Conservation (phyloP, 2,888 invertebrate genomes). For the Nephrotoma flavescens region DNA sequence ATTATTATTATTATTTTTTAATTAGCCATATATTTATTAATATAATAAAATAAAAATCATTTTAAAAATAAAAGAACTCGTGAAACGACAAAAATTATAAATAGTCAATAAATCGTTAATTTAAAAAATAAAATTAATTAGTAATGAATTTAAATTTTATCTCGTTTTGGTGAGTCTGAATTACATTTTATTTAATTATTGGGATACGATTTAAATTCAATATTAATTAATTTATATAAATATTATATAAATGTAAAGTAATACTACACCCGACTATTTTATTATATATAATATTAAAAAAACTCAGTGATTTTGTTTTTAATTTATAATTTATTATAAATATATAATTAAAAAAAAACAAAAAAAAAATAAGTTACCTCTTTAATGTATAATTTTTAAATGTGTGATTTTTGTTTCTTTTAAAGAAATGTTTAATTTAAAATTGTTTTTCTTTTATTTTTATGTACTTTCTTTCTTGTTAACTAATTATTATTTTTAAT, state of each 20-base stretch:
- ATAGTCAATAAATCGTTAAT: not conserved
- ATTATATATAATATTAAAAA: not conserved
- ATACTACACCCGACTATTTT: not conserved
- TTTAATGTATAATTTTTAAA: constrained; percentile 3
- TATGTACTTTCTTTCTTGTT: not conserved
- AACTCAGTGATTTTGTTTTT: constrained; percentile 1
- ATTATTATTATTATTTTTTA: constrained; percentile 1
- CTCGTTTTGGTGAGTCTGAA: constrained; percentile 26
- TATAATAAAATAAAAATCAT: not conserved
- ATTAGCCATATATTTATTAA: constrained; percentile 4
- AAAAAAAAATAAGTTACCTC: not conserved
- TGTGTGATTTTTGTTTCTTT: constrained; percentile 3
- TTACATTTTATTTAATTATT: constrained; percentile 24
- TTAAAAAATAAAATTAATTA: not conserved
- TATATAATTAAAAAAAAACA: not conserved
- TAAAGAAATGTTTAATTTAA: constrained; percentile 1
- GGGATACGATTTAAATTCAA: not conserved
- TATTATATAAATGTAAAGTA: not conserved
- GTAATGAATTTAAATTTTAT: not conserved
- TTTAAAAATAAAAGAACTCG: not conserved
- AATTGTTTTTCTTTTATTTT: not conserved
- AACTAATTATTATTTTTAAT: not conserved
- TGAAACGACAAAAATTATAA: not conserved
- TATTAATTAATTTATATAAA: not conserved
- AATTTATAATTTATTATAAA: not conserved